A percentile compares a stretch with the other conserved stretches of the same genome.
Conservation (phyloP, 2,888 invertebrate species). For the Digitonthophagus gazella region DNA sequence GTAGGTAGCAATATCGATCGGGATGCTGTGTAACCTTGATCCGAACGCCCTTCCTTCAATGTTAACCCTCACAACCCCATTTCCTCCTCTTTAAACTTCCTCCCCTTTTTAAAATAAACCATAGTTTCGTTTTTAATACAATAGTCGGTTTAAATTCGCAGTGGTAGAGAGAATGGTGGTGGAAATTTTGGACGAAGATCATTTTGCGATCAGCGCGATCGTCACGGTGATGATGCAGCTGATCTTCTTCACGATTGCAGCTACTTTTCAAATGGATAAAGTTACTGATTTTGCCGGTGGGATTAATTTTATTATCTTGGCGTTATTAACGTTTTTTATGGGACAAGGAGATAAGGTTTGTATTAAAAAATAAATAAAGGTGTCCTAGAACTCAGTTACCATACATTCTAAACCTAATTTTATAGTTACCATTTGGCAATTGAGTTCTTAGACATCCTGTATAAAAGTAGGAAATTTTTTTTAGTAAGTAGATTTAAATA, state of each 20-base stretch:
- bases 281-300: conserved; percentile 92
- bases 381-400: background rate
- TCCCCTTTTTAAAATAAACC: background rate
- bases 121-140: background rate
- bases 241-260: conserved; percentile 83
- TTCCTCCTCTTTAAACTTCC: background rate
- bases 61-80: conserved; percentile 12
- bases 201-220: conserved; percentile 83
- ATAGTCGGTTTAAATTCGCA: too few relatives aligned
- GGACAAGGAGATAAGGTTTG: conserved; percentile 74
- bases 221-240: conserved; percentile 83
- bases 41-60: conserved; percentile 29
- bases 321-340: conserved; percentile 81
- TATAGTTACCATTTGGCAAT: background rate
- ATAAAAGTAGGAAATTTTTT: background rate
- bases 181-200: conserved; percentile 75
- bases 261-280: conserved; percentile 84
- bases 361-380: background rate
- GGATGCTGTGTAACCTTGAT: conserved; percentile 43
- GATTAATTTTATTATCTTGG: conserved; percentile 87
- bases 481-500: background rate
- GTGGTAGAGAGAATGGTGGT: conserved; percentile 60
- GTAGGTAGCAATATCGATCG: conserved; percentile 37
- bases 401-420: background rate
- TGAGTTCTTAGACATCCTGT: background rate